These are phyloP conservation scores for Deilephila elpenor DNA, from an alignment of 2,888 invertebrate genomes.

Conservation along the genomic window DNA sequence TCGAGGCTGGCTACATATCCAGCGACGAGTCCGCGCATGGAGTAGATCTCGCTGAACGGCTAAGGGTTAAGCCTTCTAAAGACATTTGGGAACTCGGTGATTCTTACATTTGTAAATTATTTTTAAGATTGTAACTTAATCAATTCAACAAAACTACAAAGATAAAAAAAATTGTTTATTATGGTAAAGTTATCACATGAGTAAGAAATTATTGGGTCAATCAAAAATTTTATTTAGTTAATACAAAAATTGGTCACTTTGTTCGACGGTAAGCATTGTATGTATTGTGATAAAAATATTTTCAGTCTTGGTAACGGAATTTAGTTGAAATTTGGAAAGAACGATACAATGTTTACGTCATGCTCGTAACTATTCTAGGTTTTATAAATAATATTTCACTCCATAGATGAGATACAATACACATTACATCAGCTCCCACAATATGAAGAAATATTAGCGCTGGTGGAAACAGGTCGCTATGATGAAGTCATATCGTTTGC, in stretches of 20 bases:
- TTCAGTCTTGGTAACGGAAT: background rate
- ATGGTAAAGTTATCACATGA: too few relatives aligned
- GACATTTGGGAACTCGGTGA: constrained; percentile 81
- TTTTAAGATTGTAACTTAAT: background rate
- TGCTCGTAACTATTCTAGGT: background rate
- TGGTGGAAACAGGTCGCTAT: constrained; percentile 73
- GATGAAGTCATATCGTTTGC: constrained; percentile 71
- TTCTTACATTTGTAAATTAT: background rate
- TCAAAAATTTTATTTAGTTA: too few relatives aligned
- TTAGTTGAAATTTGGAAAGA: background rate
- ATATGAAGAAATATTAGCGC: constrained; percentile 72
- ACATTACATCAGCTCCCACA: constrained; percentile 72
- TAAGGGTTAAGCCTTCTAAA: constrained; percentile 74
- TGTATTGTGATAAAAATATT: too few relatives aligned
- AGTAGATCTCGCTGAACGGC: constrained; percentile 74
- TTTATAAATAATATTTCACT: constrained; percentile 29
- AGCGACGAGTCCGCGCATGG: constrained; percentile 83
- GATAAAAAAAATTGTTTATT: too few relatives aligned
- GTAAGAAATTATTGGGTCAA: too few relatives aligned
- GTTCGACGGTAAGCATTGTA: too few relatives aligned
- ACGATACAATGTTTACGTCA: background rate
- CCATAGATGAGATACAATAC: constrained; percentile 71
- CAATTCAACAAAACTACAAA: too few relatives aligned
- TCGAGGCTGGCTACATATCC: constrained; percentile 78
- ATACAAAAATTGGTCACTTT: too few relatives aligned